Conservation (phyloP, 1,140 invertebrate species). For the Onthophagus taurus region DNA sequence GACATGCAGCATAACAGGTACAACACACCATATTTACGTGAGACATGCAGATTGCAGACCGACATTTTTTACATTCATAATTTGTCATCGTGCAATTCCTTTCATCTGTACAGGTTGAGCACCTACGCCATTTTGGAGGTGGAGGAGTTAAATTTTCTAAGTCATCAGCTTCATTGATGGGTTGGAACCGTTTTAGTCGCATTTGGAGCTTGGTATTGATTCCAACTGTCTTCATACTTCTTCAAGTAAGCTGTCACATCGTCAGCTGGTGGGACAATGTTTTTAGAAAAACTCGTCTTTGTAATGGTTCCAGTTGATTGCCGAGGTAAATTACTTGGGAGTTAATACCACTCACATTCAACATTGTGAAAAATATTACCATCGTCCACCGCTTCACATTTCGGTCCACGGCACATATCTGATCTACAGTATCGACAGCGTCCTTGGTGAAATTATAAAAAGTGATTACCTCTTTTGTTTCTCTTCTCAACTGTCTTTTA, state of each 20-base stretch:
- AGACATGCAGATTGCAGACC: no score
- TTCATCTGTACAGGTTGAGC: no score
- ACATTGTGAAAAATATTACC: constrained; percentile 7
- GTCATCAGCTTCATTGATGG: neutral
- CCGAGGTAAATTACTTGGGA: constrained; percentile 4
- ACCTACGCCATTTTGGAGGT: no score
- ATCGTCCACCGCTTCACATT: neutral
- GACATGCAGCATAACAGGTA: no score
- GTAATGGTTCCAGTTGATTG: constrained; percentile 14
- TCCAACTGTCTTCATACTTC: constrained; percentile 12
- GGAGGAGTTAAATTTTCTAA: constrained; percentile 9
- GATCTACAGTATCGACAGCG: constrained; percentile 2
- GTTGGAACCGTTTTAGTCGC: constrained; percentile 10
- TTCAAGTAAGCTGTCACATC: constrained; percentile 8
- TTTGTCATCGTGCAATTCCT: no score
- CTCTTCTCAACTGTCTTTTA: constrained; percentile 2
- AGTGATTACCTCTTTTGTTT: neutral
- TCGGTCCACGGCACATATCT: neutral
- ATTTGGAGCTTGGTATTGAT: constrained; percentile 13
- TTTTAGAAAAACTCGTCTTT: constrained; percentile 15
- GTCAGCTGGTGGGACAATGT: constrained; percentile 11
- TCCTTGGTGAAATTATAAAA: neutral
- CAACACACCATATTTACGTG: no score
- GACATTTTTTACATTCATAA: no score
- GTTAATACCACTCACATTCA: constrained; percentile 7